Percentiles rank a stretch among this genome's conserved stretches.
phyloP scores from a whole-genome alignment of 2,113 vertebrate genomes.

The Peromyscus californicus region DNA sequence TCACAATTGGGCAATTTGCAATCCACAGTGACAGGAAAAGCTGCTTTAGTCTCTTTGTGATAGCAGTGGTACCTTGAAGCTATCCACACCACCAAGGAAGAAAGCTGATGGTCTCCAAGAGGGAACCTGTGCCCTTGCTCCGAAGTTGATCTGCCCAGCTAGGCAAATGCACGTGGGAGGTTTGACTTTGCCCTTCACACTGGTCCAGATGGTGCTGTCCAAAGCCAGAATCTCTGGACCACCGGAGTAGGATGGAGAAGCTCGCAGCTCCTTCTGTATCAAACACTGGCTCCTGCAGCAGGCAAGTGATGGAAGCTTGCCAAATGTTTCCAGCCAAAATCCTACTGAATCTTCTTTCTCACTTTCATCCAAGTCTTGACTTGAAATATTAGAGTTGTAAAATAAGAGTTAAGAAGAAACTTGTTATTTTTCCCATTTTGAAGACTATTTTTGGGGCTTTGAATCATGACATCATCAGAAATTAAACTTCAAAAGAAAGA shows the following conservation, averaged over 20 bases:
- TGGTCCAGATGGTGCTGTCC: slow-evolving; percentile 63
- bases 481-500: slow-evolving; percentile 65
- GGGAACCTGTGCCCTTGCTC: slow-evolving; percentile 46
- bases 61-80: background rate
- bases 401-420: slow-evolving; percentile 50
- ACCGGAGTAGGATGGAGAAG: slow-evolving; percentile 49
- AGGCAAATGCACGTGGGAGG: slow-evolving; percentile 23
- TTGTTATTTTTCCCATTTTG: background rate
- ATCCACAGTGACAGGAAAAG: slow-evolving; percentile 52
- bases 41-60: slow-evolving; percentile 20
- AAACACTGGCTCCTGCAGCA: slow-evolving; percentile 68
- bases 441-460: slow-evolving; percentile 58
- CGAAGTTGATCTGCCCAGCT: slow-evolving; percentile 56
- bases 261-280: slow-evolving; percentile 54
- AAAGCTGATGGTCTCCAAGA: slow-evolving; percentile 56
- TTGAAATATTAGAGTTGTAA: slow-evolving; percentile 73
- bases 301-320: slow-evolving; percentile 61
- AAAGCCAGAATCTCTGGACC: slow-evolving; percentile 71
- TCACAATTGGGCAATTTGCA: slow-evolving; percentile 63
- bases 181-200: slow-evolving; percentile 56
- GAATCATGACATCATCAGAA: slow-evolving; percentile 67
- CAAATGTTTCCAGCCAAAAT: slow-evolving; percentile 63
- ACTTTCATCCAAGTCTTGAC: slow-evolving; percentile 57
- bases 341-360: slow-evolving; percentile 63
- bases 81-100: slow-evolving; percentile 28